Conservation (phyloP, 2,888 invertebrate genomes). For the Agrypnus murinus region DNA sequence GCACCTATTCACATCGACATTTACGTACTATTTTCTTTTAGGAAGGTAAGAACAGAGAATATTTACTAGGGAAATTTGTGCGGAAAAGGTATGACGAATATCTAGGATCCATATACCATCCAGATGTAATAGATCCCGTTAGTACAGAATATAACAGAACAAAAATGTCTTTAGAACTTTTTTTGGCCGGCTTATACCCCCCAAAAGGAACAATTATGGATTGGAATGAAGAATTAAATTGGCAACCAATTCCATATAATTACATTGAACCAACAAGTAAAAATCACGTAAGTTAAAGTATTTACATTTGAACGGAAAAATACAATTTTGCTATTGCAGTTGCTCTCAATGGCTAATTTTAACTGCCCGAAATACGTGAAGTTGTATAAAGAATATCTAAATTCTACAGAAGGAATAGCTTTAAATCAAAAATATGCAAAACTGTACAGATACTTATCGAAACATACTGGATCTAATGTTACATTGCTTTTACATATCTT, state of each 20-base stretch:
- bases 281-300: conserved; percentile 59
- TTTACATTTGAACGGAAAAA: neutral
- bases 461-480: conserved; percentile 17
- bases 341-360: conserved; percentile 57
- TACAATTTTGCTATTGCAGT: neutral
- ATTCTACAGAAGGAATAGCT: conserved; percentile 1
- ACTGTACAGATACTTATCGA: conserved; percentile 50
- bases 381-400: conserved; percentile 53
- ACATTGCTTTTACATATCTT: neutral
- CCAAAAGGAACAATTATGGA: conserved; percentile 72
- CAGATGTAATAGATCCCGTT: conserved; percentile 73
- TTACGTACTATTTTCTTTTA: too few species aligned
- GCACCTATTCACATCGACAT: too few species aligned
- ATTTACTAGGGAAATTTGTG: conserved; percentile 77
- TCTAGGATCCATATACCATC: conserved; percentile 75
- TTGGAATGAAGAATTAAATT: conserved; percentile 71
- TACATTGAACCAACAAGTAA: conserved; percentile 56
- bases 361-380: conserved; percentile 58
- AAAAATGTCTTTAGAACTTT: conserved; percentile 80
- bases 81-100: conserved; percentile 76
- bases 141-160: conserved; percentile 82
- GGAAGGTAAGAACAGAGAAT: conserved; percentile 77
- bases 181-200: conserved; percentile 80
- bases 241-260: conserved; percentile 64
- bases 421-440: conserved; percentile 47